phyloP scores from a whole-genome alignment of 2,113 vertebrate genomes.

The Cygnus buccinator region DNA sequence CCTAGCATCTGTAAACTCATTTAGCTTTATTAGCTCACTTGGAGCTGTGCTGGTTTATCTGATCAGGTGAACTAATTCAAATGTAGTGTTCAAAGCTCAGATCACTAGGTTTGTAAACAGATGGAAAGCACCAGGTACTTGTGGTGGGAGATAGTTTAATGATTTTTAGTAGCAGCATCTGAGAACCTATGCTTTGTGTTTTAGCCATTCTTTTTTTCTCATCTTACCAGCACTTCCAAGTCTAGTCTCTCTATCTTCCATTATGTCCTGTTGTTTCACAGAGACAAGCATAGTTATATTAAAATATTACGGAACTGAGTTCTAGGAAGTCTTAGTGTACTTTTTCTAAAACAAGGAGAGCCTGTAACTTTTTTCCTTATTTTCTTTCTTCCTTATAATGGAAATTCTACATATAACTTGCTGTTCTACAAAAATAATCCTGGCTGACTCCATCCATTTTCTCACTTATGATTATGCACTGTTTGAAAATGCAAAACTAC shows the following conservation, averaged over 20 bases:
- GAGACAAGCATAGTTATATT: not conserved
- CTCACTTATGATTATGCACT: not conserved
- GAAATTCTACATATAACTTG: not conserved
- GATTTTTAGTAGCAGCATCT: not conserved
- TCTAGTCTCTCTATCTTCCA: not conserved
- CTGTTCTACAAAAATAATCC: not conserved
- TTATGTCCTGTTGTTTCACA: not conserved
- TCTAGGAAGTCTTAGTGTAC: not conserved
- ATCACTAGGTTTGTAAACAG: not conserved
- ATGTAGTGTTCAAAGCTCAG: not conserved
- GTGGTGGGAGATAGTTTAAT: not conserved
- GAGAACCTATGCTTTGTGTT: not conserved
- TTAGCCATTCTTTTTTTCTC: not conserved
- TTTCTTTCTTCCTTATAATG: not conserved
- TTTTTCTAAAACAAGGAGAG: not conserved
- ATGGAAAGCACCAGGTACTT: not conserved
- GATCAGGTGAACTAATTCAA: not conserved
- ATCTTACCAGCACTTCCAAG: not conserved
- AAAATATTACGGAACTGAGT: not conserved
- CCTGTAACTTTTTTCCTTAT: not conserved
- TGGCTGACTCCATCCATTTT: not conserved
- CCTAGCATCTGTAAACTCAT: not conserved
- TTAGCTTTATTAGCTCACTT: not conserved
- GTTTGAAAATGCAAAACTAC: slow-evolving; percentile 4
- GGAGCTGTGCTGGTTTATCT: not conserved